A percentile compares a stretch with the other conserved stretches of the same genome.
Evolutionary conservation across 2,888 invertebrate species (phyloP).

Genomic region (Trissolcus brochymenae): DNA sequence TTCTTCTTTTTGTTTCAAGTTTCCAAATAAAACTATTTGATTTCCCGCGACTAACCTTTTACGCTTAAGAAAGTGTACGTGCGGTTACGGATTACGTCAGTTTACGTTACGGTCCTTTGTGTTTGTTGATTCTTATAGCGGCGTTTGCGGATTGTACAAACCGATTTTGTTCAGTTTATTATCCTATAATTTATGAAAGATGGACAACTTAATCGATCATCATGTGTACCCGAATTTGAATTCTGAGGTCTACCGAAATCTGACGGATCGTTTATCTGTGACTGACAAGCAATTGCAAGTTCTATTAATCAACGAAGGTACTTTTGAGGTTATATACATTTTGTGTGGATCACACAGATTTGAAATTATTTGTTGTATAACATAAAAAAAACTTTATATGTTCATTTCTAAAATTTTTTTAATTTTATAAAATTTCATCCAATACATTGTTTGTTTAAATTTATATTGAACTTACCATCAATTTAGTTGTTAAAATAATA

Average conservation of each 20-base stretch:
- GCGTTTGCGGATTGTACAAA: not conserved
- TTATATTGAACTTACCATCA: not conserved
- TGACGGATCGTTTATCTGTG: slow-evolving; percentile 65
- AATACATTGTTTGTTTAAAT: not conserved
- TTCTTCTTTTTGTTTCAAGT: not conserved
- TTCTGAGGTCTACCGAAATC: slow-evolving; percentile 72
- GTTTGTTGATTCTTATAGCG: too few relatives aligned
- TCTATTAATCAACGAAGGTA: slow-evolving; percentile 71
- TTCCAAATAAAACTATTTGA: too few relatives aligned
- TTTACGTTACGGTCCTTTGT: too few relatives aligned
- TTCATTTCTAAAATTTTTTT: not conserved
- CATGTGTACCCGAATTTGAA: slow-evolving; percentile 68
- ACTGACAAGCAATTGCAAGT: slow-evolving; percentile 72
- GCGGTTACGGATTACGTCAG: too few relatives aligned
- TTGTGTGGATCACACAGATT: not conserved
- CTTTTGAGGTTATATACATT: slow-evolving; percentile 54
- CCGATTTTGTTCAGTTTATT: not conserved
- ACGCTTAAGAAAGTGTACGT: too few relatives aligned
- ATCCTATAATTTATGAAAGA: not conserved
- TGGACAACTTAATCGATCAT: slow-evolving; percentile 40
- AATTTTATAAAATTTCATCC: too few relatives aligned
- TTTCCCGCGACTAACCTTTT: too few relatives aligned
- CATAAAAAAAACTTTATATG: not conserved
- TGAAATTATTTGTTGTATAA: not conserved
- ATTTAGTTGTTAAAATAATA: too few relatives aligned